Evolutionary conservation across 2,113 vertebrate genomes (phyloP).

Genomic region (Macaca mulatta): DNA sequence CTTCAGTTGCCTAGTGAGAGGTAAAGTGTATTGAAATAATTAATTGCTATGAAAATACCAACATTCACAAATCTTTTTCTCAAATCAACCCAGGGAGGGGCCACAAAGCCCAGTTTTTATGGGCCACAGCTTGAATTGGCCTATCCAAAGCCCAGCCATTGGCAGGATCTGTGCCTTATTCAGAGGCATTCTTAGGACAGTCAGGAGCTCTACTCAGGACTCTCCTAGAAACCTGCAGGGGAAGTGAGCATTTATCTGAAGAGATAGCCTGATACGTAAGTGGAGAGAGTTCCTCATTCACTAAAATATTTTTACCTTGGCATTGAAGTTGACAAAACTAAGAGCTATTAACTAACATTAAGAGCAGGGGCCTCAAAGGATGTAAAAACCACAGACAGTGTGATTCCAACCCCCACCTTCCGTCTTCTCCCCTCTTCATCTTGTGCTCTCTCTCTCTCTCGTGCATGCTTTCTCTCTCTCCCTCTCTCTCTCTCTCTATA

Average conservation of each 20-base stretch:
- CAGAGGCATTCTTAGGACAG: neutral
- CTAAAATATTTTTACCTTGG: constrained; percentile 5
- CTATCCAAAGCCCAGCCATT: neutral
- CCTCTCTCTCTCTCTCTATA: no score
- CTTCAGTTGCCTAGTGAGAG: constrained; percentile 64
- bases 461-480: no score
- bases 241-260: constrained; percentile 1
- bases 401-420: neutral
- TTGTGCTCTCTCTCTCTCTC: no score
- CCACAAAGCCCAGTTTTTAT: neutral
- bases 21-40: constrained; percentile 68
- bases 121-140: neutral
- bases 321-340: neutral
- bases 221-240: neutral
- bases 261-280: neutral
- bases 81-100: constrained; percentile 39
- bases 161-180: neutral
- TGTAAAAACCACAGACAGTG: neutral
- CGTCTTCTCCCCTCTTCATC: neutral
- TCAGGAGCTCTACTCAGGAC: neutral
- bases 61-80: constrained; percentile 17
- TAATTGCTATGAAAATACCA: constrained; percentile 63
- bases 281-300: neutral
- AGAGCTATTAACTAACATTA: neutral
- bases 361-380: neutral